Conservation (phyloP, 2,113 vertebrate genomes). For the Urocolius indicus region DNA sequence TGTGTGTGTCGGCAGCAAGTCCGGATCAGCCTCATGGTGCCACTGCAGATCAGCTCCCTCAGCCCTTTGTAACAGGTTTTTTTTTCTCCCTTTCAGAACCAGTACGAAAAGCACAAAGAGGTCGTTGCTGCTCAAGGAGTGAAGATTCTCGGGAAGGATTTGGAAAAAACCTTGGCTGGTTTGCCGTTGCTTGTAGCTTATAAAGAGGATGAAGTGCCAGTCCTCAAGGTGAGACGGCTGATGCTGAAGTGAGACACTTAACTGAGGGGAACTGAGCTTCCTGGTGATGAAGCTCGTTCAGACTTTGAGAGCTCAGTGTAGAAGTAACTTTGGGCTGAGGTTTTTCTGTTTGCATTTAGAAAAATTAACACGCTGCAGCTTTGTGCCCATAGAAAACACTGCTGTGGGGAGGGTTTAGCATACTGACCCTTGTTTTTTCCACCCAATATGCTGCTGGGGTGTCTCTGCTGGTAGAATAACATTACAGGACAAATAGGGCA, state of each 20-base stretch:
- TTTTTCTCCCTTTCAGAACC: constrained; percentile 80
- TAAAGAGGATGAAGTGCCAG: constrained; percentile 93
- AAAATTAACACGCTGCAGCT: not conserved
- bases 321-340: not conserved
- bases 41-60: too few relatives aligned
- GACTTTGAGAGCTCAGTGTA: not conserved
- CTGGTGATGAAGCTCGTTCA: not conserved
- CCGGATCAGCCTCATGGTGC: not conserved
- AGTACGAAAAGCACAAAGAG: constrained; percentile 98
- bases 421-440: not conserved
- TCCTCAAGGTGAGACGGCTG: constrained; percentile 85
- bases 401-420: not conserved
- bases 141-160: constrained; percentile 97
- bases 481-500: too few relatives aligned
- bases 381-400: not conserved
- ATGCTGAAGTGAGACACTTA: not conserved
- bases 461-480: not conserved
- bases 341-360: not conserved
- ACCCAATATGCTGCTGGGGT: not conserved
- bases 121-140: constrained; percentile 93
- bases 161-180: constrained; percentile 95
- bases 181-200: constrained; percentile 93
- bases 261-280: not conserved
- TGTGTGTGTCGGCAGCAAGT: not conserved
- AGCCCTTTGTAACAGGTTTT: not conserved